These are phyloP conservation scores for Zophobas atratus DNA, from an alignment of 1,140 invertebrate species.

Conservation along the genomic window DNA sequence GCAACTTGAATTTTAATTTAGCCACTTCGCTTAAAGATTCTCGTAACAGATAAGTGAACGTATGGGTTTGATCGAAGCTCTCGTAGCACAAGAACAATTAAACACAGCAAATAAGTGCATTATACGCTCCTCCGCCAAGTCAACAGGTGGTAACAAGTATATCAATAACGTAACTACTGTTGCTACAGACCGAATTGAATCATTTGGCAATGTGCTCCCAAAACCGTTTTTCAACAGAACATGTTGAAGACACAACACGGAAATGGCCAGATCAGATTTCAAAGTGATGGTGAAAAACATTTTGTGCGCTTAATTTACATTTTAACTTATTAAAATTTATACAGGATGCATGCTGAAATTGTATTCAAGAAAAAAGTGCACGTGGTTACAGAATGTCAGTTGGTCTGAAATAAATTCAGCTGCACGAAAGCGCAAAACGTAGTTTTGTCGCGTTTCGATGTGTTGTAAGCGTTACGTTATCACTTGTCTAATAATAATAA, in stretches of 20 bases:
- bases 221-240: not conserved
- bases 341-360: conserved; percentile 1
- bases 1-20: conserved; percentile 32
- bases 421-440: not conserved
- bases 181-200: not conserved
- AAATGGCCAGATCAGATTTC: conserved; percentile 3
- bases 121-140: not conserved
- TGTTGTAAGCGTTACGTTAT: not conserved
- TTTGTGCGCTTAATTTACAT: conserved; percentile 13
- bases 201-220: not conserved
- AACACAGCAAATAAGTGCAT: not conserved
- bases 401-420: not conserved
- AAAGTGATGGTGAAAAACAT: not conserved
- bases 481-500: not conserved
- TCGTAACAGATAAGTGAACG: conserved; percentile 20
- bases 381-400: not conserved
- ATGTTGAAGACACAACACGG: not conserved
- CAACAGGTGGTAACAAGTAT: not conserved
- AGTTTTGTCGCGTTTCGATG: not conserved
- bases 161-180: not conserved
- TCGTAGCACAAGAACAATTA: not conserved
- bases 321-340: conserved; percentile 15
- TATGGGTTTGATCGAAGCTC: conserved; percentile 13
- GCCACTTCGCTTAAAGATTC: conserved; percentile 7
- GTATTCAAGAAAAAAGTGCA: not conserved